Evolutionary conservation across 2,797 vertebrate species (phyloP).

Genomic region (Yasuhikotakia modesta): DNA sequence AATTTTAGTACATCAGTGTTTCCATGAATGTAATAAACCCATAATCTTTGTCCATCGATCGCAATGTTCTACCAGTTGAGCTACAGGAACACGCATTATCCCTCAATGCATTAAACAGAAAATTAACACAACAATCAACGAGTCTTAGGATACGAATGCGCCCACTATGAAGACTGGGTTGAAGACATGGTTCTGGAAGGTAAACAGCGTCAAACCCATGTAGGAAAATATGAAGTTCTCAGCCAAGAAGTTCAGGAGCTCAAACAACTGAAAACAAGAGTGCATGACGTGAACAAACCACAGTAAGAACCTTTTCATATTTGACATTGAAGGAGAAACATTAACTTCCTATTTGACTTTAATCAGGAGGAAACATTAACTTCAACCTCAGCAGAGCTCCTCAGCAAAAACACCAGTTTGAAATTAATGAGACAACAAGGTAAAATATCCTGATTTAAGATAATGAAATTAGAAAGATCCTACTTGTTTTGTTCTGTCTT

Average conservation of each 20-base stretch:
- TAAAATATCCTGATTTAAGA: neutral
- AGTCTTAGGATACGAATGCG: slow-evolving; percentile 90
- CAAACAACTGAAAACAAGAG: slow-evolving; percentile 85
- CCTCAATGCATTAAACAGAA: neutral
- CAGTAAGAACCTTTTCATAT: neutral
- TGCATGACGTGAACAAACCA: neutral
- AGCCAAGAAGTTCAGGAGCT: slow-evolving; percentile 96
- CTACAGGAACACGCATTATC: too few species aligned
- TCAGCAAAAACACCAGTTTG: neutral
- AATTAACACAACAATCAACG: neutral
- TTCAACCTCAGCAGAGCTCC: neutral
- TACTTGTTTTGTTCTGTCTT: slow-evolving; percentile 95
- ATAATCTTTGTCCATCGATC: too few species aligned
- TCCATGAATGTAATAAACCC: too few species aligned
- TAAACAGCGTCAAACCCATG: slow-evolving; percentile 96
- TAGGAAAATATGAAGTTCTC: slow-evolving; percentile 99
- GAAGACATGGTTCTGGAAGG: slow-evolving; percentile 94
- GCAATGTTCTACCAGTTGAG: too few species aligned
- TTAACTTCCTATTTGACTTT: neutral
- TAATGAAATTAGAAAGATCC: slow-evolving; percentile 44
- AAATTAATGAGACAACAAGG: too few species aligned
- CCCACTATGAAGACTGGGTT: slow-evolving; percentile 92
- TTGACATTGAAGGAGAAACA: slow-evolving; percentile 1
- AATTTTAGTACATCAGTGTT: too few species aligned
- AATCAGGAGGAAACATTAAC: neutral